Evolutionary conservation across 1,140 invertebrate species (phyloP).

Genomic region (Panulirus ornatus): DNA sequence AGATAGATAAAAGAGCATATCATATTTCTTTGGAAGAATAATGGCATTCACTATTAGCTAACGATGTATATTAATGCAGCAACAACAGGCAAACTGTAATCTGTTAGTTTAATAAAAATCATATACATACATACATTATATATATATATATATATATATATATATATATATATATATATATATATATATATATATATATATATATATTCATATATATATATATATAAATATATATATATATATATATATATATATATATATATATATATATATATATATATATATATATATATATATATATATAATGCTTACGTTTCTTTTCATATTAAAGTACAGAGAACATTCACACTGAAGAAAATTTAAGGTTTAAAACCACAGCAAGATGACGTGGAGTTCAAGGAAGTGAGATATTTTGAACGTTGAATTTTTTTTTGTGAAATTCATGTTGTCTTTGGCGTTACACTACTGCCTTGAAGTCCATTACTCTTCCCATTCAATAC

Average conservation of each 20-base stretch:
- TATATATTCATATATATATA: background rate
- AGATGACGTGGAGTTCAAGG: conserved; percentile 11
- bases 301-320: background rate
- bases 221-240: background rate
- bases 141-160: conserved; percentile 3
- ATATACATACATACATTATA: conserved; percentile 6
- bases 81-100: background rate
- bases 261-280: conserved; percentile 7
- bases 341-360: conserved; percentile 21
- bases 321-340: conserved; percentile 7
- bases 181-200: conserved; percentile 3
- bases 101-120: conserved; percentile 17
- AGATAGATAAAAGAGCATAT: conserved; percentile 54
- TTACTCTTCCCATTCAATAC: conserved; percentile 40
- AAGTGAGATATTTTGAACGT: background rate
- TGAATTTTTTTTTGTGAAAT: too few relatives aligned
- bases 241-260: conserved; percentile 7
- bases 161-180: conserved; percentile 7
- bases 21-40: conserved; percentile 59
- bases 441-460: too few relatives aligned
- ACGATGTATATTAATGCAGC: background rate
- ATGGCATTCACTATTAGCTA: conserved; percentile 44
- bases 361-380: conserved; percentile 15
- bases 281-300: background rate
- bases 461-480: conserved; percentile 56